Evolutionary conservation across 2,888 invertebrate genomes (phyloP).

Genomic region (Agrochola lychnidis): DNA sequence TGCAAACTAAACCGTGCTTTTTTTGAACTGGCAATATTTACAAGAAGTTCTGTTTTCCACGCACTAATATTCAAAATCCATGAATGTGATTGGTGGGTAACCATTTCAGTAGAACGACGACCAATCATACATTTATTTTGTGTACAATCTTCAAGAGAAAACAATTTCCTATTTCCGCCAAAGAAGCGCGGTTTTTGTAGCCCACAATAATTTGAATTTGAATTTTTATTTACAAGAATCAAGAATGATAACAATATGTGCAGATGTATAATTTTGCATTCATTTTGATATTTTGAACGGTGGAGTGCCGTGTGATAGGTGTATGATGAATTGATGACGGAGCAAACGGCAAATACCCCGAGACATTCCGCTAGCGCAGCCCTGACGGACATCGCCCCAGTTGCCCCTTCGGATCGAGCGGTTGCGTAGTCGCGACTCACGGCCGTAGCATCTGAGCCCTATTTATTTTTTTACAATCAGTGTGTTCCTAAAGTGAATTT

Average conservation of each 20-base stretch:
- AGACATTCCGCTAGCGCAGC: constrained; percentile 89
- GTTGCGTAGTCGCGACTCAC: constrained; percentile 85
- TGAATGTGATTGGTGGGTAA: constrained; percentile 44
- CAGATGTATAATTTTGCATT: constrained; percentile 22
- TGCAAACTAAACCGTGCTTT: neutral
- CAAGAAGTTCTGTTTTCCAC: neutral
- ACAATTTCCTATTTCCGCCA: constrained; percentile 75
- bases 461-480: constrained; percentile 67
- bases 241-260: neutral
- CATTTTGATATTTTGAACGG: constrained; percentile 16
- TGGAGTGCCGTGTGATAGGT: constrained; percentile 9
- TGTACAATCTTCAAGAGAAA: neutral
- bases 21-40: constrained; percentile 41
- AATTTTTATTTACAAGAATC: constrained; percentile 51
- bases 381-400: constrained; percentile 89
- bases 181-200: constrained; percentile 79
- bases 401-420: constrained; percentile 90
- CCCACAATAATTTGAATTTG: constrained; percentile 74
- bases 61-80: no score
- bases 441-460: constrained; percentile 76
- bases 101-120: rapidly evolving
- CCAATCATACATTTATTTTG: constrained; percentile 52
- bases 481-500: constrained; percentile 72
- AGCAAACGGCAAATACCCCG: constrained; percentile 72
- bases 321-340: constrained; percentile 51